Percentiles rank a stretch among this genome's conserved stretches.
These are phyloP conservation scores for Thryonomys swinderianus DNA, from an alignment of 2,113 vertebrate species.

Conservation along the genomic window DNA sequence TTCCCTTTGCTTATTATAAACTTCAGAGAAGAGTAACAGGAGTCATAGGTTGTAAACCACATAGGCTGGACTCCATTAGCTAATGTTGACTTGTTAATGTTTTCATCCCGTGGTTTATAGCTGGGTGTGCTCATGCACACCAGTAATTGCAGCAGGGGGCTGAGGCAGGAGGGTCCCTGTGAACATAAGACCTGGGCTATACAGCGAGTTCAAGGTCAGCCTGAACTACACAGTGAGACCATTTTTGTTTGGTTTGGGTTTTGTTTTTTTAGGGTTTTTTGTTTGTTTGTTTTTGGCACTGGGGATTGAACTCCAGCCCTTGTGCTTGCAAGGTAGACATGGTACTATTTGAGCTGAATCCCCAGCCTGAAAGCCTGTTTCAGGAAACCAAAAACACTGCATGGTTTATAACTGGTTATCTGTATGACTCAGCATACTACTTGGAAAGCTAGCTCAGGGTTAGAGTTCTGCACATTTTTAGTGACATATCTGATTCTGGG, in stretches of 20 bases:
- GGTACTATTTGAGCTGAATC: no score
- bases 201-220: background rate
- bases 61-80: no score
- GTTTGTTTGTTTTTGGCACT: no score
- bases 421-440: accelerated
- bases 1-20: no score
- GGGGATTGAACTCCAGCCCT: no score
- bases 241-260: no score
- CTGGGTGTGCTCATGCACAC: background rate
- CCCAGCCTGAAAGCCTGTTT: background rate
- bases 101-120: background rate
- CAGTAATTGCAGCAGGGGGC: background rate
- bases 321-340: no score
- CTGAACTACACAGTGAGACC: background rate
- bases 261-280: no score
- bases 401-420: background rate
- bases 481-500: background rate
- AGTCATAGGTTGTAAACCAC: no score
- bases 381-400: background rate
- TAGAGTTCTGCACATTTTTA: background rate
- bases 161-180: background rate
- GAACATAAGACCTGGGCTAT: background rate
- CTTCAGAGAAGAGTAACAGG: background rate
- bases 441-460: no score
- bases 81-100: no score